phyloP scores from a whole-genome alignment of 2,797 vertebrate genomes.

The Phylloscopus collybita region DNA sequence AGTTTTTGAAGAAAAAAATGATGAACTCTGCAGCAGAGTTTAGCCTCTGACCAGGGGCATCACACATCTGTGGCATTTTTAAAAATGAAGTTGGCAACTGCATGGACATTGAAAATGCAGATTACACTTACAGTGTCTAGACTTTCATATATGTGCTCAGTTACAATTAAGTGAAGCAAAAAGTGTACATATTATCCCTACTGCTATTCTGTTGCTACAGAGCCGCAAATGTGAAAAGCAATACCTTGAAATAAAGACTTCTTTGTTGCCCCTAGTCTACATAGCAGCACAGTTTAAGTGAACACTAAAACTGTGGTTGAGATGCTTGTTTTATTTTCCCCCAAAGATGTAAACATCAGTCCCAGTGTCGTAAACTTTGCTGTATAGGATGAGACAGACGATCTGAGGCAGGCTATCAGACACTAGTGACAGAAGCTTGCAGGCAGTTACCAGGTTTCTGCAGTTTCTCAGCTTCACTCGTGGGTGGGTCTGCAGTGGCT shows the following conservation, averaged over 20 bases:
- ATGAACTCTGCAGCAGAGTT: slow-evolving; percentile 72
- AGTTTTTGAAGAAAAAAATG: slow-evolving; percentile 61
- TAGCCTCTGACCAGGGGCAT: slow-evolving; percentile 77
- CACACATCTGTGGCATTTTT: slow-evolving; percentile 81
- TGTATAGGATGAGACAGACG: slow-evolving; percentile 72
- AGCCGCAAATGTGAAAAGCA: slow-evolving; percentile 82
- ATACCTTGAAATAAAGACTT: slow-evolving; percentile 79
- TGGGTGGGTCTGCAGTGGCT: slow-evolving; percentile 87
- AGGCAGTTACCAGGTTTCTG: slow-evolving; percentile 98
- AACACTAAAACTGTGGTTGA: slow-evolving; percentile 80
- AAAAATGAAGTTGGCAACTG: slow-evolving; percentile 76
- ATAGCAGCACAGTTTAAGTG: slow-evolving; percentile 82
- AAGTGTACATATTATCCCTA: slow-evolving; percentile 81
- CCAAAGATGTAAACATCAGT: slow-evolving; percentile 84
- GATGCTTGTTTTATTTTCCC: slow-evolving; percentile 72
- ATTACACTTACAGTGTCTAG: slow-evolving; percentile 84
- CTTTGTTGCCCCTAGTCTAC: slow-evolving; percentile 80
- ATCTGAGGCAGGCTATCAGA: slow-evolving; percentile 86
- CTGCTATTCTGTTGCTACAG: slow-evolving; percentile 81
- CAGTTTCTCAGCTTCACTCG: slow-evolving; percentile 93
- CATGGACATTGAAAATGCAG: slow-evolving; percentile 80
- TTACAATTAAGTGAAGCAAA: slow-evolving; percentile 82
- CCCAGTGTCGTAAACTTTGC: slow-evolving; percentile 82
- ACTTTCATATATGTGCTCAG: slow-evolving; percentile 83
- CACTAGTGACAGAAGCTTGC: slow-evolving; percentile 98